A percentile compares a stretch with the other conserved stretches of the same genome.
Evolutionary conservation across 2,888 invertebrate genomes (phyloP).

Genomic region (Chouioia cunea): DNA sequence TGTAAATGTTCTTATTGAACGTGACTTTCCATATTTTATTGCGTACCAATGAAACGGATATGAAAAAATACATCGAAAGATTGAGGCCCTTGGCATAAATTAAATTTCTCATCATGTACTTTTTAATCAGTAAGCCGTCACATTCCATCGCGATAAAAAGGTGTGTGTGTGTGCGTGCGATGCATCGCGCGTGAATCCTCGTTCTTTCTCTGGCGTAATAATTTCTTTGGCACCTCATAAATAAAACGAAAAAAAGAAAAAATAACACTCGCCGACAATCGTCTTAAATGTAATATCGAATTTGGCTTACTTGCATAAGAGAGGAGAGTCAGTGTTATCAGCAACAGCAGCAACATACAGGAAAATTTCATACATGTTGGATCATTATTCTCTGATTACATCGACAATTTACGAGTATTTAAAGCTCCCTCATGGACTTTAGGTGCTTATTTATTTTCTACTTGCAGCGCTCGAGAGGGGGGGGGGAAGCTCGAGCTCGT

Average conservation of each 20-base stretch:
- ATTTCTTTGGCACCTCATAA: constrained; percentile 16
- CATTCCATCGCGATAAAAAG: no score
- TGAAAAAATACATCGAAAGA: no score
- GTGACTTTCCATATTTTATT: no score
- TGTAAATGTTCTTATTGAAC: no score
- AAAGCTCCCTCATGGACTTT: constrained; percentile 48
- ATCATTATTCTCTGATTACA: constrained; percentile 55
- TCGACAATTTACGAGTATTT: constrained; percentile 53
- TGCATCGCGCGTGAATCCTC: no score
- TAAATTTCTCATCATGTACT: no score
- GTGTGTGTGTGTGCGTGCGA: no score
- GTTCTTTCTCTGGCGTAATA: no score
- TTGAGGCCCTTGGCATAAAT: no score
- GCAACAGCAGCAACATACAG: background rate
- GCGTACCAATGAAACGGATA: no score
- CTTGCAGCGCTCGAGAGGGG: constrained; percentile 28
- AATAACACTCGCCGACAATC: background rate
- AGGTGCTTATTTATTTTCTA: constrained; percentile 44
- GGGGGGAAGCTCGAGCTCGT: constrained; percentile 14
- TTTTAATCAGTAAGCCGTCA: no score
- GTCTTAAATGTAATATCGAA: constrained; percentile 2
- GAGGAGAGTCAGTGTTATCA: constrained; percentile 32
- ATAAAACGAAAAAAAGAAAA: background rate
- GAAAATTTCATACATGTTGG: constrained; percentile 41
- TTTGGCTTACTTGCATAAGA: background rate